Conservation (phyloP, 1,140 invertebrate species). For the Hypsibius dujardini region DNA sequence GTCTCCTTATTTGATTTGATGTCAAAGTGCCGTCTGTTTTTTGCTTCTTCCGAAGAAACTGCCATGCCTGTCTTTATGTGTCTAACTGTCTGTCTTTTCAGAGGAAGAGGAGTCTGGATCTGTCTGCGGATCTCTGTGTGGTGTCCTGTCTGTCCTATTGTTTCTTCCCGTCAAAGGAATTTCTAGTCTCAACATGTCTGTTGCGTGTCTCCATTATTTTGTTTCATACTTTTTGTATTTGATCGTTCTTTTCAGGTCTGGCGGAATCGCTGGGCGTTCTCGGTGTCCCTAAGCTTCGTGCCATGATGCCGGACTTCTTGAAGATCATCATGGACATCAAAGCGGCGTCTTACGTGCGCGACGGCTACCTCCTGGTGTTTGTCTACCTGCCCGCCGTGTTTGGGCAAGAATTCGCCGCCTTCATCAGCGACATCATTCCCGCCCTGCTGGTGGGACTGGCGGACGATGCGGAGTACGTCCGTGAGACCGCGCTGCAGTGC, state of each 20-base stretch:
- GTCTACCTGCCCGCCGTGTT: constrained; percentile 97
- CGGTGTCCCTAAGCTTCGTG: constrained; percentile 79
- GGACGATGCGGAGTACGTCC: constrained; percentile 95
- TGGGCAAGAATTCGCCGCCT: constrained; percentile 78
- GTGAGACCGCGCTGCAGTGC: constrained; percentile 85
- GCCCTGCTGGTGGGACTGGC: constrained; percentile 81
- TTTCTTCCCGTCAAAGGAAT: no score
- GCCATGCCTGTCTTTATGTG: no score
- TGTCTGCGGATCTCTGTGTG: no score
- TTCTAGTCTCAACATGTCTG: no score
- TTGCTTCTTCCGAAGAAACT: no score
- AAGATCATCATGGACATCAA: constrained; percentile 83
- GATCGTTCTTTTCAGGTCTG: constrained; percentile 30
- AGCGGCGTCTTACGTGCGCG: constrained; percentile 83
- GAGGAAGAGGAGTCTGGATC: no score
- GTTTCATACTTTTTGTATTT: no score
- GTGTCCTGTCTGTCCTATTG: no score
- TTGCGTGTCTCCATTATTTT: no score
- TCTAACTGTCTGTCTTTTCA: no score
- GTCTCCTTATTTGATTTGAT: no score
- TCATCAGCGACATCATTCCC: constrained; percentile 91
- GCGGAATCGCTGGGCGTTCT: constrained; percentile 75
- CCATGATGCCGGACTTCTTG: constrained; percentile 61
- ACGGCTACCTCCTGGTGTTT: constrained; percentile 99
- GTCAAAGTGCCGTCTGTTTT: no score